Evolutionary conservation across 2,797 vertebrate genomes (phyloP).

Genomic region (Rhynchonycteris naso): DNA sequence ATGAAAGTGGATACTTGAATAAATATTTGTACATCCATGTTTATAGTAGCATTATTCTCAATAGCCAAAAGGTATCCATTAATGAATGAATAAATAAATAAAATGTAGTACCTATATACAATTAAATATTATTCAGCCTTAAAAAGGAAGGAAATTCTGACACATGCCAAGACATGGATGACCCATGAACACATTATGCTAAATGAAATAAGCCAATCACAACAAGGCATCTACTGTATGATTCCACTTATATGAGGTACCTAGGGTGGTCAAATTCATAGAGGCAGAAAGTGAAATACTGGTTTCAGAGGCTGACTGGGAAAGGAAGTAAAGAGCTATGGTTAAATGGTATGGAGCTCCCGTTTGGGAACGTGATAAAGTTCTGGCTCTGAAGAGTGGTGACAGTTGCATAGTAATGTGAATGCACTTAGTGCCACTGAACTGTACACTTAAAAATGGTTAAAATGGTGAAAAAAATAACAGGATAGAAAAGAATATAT

Average conservation of each 20-base stretch:
- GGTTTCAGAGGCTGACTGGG: not conserved
- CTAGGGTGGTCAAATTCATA: not conserved
- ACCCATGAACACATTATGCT: not conserved
- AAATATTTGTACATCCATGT: not conserved
- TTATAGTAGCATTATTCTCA: not conserved
- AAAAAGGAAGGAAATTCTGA: not conserved
- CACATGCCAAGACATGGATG: not conserved
- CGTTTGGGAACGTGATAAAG: not conserved
- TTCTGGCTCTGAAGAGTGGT: not conserved
- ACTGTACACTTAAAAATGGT: not conserved
- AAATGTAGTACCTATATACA: not conserved
- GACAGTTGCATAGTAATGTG: not conserved
- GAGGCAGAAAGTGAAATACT: not conserved
- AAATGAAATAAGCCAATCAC: not conserved
- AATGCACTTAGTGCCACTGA: not conserved
- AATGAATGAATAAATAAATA: not conserved
- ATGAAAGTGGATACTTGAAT: not conserved
- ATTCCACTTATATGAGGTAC: not conserved
- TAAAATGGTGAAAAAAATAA: not conserved
- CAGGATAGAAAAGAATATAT: not conserved
- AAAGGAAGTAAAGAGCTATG: not conserved
- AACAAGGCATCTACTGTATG: not conserved
- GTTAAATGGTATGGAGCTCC: constrained; percentile 1
- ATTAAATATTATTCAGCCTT: not conserved
- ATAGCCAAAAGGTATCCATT: not conserved